Evolutionary conservation across 2,113 vertebrate genomes (phyloP).

Genomic region (Pterophyllum scalare): DNA sequence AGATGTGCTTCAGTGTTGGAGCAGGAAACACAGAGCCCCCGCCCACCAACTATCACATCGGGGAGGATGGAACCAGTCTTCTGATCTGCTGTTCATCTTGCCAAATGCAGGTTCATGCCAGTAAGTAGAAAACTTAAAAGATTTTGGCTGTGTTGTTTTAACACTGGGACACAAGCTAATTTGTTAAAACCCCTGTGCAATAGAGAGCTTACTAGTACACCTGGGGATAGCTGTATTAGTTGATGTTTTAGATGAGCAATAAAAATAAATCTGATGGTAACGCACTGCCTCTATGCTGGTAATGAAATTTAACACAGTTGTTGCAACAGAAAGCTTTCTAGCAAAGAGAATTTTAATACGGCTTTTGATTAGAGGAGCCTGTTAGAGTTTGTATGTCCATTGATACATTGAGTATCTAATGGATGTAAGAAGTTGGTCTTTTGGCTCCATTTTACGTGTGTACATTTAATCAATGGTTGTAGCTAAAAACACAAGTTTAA

Average conservation of each 20-base stretch:
- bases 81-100: slow-evolving; percentile 91
- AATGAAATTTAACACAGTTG: background rate
- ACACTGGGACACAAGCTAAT: background rate
- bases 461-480: background rate
- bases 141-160: background rate
- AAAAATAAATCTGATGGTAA: background rate
- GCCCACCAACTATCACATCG: slow-evolving; percentile 88
- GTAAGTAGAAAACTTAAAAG: slow-evolving; percentile 82
- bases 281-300: background rate
- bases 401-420: background rate
- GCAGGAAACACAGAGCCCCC: slow-evolving; percentile 89
- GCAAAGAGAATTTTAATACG: background rate
- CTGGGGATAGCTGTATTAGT: background rate
- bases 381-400: background rate
- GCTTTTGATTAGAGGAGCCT: background rate
- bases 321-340: background rate
- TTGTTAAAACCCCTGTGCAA: background rate
- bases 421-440: background rate
- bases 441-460: background rate
- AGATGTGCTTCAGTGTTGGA: slow-evolving; percentile 96
- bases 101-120: slow-evolving; percentile 93
- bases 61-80: slow-evolving; percentile 92
- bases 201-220: background rate
- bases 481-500: background rate
- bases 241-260: background rate